Conservation (phyloP, 23 tunicate species). For the Diplosoma virens region DNA sequence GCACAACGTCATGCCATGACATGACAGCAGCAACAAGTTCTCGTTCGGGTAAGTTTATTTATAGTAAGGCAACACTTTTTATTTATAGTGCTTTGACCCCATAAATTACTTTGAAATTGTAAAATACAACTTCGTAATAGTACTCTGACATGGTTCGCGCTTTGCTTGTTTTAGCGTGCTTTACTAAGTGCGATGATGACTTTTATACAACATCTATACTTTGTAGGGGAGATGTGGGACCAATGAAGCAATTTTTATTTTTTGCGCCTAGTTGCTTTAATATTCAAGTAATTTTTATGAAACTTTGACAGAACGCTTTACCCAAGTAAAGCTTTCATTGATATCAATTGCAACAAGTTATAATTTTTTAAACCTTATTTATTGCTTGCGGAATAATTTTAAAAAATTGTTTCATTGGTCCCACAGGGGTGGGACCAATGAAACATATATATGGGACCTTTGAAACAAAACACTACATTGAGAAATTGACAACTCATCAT, state of each 20-base stretch:
- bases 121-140: too few relatives aligned
- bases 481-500: neutral
- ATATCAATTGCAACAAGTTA: neutral
- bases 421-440: neutral
- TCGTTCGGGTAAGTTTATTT: too few relatives aligned
- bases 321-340: neutral
- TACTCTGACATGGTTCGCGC: too few relatives aligned
- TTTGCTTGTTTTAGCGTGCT: too few relatives aligned
- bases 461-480: neutral
- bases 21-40: too few relatives aligned
- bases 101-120: too few relatives aligned
- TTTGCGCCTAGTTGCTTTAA: neutral
- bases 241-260: neutral
- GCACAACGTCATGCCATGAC: too few relatives aligned
- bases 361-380: neutral
- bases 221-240: constrained; percentile 4
- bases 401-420: neutral
- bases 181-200: too few relatives aligned
- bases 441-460: neutral
- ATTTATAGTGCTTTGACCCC: too few relatives aligned
- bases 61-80: too few relatives aligned
- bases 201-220: too few relatives aligned
- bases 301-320: neutral
- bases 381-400: neutral
- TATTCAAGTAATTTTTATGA: neutral